Evolutionary conservation across 2,797 vertebrate species (phyloP), one percentile per base, ranked within the genome.

Genomic region (Meriones psammophilus): DNA sequence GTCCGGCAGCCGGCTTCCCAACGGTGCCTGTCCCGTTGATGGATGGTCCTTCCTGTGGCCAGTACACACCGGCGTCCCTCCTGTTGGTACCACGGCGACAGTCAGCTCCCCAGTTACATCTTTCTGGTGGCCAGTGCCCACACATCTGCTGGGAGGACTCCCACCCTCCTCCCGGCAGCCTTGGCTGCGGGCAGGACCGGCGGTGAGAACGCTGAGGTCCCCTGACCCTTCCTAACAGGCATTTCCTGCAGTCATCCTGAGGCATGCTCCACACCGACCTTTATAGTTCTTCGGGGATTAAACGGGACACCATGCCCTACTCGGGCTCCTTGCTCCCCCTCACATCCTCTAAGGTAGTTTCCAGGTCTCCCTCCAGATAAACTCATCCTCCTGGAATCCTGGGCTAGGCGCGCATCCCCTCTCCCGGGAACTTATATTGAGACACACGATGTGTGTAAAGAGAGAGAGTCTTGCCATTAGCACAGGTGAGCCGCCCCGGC

Each of bases 221-320:
- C 5, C 18, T 7, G 9, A 5, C 30, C 36, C 17, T 76, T 22
- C 4, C 12, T 46, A 26, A 1, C 39, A 5, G 1, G 14, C 30
- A 24, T 28, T 33, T 28, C 3, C 14, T 39, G 2, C n/a, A 8
- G 1, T 9, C 42, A n/a, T n/a, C 58, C 33, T 54, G 81, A 78
- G 76, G 2, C 13, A 36, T 8, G 33, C n/a, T 50, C 69, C 4
- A 2, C 14, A 6, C n/a, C 10, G 17, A 36, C 69, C 64, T 64
- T 58, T 56, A 15, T 60, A 39, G 62, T 64, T 69, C 33, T 46
- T 42, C 3, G 13, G 71, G 60, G 10, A 36, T 8, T 8, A 33
- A 42, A 17, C 24, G 26, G 3, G 10, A 6, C 20, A 5, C 15
- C 8, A 39, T 0, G 2, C 0, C 26, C 42, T 33, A 24, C 26